Evolutionary conservation across 2,113 vertebrate species (phyloP), one percentile per base, ranked within the genome.

Genomic region (Lasiurus borealis): DNA sequence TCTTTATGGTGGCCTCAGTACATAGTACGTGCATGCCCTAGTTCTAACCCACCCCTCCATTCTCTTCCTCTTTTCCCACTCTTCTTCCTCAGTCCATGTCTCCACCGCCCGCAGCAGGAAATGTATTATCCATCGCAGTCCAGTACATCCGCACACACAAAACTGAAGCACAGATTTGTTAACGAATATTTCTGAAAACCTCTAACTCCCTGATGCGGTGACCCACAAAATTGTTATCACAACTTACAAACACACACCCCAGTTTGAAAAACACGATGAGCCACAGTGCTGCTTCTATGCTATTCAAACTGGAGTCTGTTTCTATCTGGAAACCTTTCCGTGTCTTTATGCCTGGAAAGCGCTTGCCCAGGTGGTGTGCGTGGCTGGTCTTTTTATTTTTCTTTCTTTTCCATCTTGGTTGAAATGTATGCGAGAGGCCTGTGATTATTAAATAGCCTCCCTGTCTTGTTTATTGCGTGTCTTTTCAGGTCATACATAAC

Each of bases 371-470:
- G 89, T 66, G 29, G 13, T 40, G 12, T 68, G 57, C 46, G 29
- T 40, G 19, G 62, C 48, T 83, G 13, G 44, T 23, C 68, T 90
- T 36, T 90, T 52, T 15, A 3, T 50, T 46, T 52, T 18, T 8
- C 27, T 12, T 48, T 48, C 44, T 76, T 76, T 48, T 76, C 29
- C 29, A 31, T 73, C 66, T 85, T 86, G 18, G 48, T 80, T 88
- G 92, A 48, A 93, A 48, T 91, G 62, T 83, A 82, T 94, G 46
- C 18, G 31, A 88, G 31, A 93, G 64, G 18, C 75, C n/a, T 83
- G 83, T 83, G 19, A 48, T 73, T 86, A 86, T 88, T 75, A 64
- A 92, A 54, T 96, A 78, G 44, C 93, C 77, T 97, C 64, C 72
- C 19, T 88, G 46, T 34, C 76, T 69, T 82, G 40, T 85, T 75